phyloP scores from a whole-genome alignment of 2,888 invertebrate species.

The Drosophila affinis region DNA sequence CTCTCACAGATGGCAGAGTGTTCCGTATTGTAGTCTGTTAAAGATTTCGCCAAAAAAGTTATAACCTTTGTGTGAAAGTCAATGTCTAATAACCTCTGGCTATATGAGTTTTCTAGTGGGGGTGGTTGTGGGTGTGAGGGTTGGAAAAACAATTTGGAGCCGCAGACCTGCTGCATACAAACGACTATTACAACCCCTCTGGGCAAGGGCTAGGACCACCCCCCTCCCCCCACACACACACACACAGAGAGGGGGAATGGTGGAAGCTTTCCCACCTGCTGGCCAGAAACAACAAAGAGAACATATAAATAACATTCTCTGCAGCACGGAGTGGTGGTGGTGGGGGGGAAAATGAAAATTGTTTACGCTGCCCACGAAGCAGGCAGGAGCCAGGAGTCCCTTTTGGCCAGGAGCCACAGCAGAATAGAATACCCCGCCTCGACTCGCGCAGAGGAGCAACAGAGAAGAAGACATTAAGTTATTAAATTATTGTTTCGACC shows the following conservation, averaged over 20 bases:
- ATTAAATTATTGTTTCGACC: slow-evolving; percentile 74
- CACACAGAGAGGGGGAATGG: slow-evolving; percentile 3
- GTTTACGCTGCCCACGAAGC: slow-evolving; percentile 60
- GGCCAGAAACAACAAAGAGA: slow-evolving; percentile 47
- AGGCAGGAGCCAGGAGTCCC: slow-evolving; percentile 11
- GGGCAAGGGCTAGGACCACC: slow-evolving; percentile 12
- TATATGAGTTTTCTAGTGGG: slow-evolving; percentile 36
- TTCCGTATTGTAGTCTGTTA: neutral
- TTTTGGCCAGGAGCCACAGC: slow-evolving; percentile 8
- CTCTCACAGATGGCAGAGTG: no score
- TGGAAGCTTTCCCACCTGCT: slow-evolving; percentile 66
- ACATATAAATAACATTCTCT: slow-evolving; percentile 73
- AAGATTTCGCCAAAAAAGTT: neutral
- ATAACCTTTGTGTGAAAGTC: slow-evolving; percentile 48
- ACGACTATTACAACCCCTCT: slow-evolving; percentile 45
- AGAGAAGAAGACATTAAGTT: slow-evolving; percentile 69
- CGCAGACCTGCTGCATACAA: slow-evolving; percentile 47
- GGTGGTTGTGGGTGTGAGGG: neutral
- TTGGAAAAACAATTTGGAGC: slow-evolving; percentile 64
- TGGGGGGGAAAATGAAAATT: slow-evolving; percentile 62
- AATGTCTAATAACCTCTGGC: slow-evolving; percentile 65
- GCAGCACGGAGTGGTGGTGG: slow-evolving; percentile 47
- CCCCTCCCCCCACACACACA: no score
- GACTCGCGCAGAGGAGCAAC: slow-evolving; percentile 5
- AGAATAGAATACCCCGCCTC: neutral